Conservation (phyloP, 2,888 invertebrate species). For the Eulithis prunata region DNA sequence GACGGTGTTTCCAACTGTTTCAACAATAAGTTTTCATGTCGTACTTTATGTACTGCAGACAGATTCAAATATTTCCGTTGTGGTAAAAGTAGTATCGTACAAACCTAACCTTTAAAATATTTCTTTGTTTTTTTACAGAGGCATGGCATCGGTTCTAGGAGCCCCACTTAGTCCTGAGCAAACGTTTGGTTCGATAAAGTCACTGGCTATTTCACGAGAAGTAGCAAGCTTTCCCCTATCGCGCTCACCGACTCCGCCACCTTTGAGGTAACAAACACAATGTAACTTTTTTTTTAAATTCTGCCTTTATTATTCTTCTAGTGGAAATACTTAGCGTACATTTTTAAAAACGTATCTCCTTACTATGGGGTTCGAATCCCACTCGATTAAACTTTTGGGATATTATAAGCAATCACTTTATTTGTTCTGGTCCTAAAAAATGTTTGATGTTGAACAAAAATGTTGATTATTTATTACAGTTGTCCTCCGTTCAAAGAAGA, state of each 20-base stretch:
- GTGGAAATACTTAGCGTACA: no score
- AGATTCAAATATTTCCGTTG: no score
- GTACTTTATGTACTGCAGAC: no score
- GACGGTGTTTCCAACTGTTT: no score
- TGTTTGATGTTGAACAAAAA: no score
- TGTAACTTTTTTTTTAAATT: neutral
- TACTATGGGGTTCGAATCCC: no score
- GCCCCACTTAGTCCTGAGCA: constrained; percentile 89
- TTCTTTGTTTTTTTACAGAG: constrained; percentile 75
- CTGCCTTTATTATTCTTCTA: no score
- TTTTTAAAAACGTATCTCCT: no score
- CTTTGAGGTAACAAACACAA: constrained; percentile 69
- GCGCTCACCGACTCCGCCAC: constrained; percentile 89
- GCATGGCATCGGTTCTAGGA: constrained; percentile 87
- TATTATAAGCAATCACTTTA: neutral
- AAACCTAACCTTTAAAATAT: neutral
- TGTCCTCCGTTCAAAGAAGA: constrained; percentile 79
- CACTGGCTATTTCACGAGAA: constrained; percentile 88
- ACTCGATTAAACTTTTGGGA: no score
- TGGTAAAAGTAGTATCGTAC: neutral
- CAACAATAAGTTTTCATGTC: no score
- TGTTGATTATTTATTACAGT: constrained; percentile 52
- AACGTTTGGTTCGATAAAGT: constrained; percentile 90
- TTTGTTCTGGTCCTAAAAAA: neutral
- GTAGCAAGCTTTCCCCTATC: constrained; percentile 91